phyloP scores from a whole-genome alignment of 2,888 invertebrate genomes.

The Orchesella flavescens region DNA sequence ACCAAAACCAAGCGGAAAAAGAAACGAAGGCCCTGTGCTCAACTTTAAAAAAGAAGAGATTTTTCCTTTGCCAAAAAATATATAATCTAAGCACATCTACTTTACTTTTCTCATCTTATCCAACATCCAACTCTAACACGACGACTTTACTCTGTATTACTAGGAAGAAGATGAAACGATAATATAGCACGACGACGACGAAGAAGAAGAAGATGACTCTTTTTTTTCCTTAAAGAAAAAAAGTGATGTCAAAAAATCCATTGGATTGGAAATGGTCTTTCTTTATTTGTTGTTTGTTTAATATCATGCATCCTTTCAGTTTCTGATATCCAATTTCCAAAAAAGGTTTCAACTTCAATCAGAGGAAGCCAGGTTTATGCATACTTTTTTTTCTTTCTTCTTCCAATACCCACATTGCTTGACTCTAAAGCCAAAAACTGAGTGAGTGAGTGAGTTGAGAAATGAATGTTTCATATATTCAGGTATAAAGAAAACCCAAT shows the following conservation, averaged over 20 bases:
- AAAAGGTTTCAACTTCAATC: slow-evolving; percentile 72
- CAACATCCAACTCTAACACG: too few species aligned
- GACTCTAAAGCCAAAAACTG: background rate
- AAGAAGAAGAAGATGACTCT: slow-evolving; percentile 18
- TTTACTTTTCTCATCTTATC: slow-evolving; percentile 31
- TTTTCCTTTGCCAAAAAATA: slow-evolving; percentile 6
- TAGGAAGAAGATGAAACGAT: slow-evolving; percentile 8
- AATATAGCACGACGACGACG: slow-evolving; percentile 5
- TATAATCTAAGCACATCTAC: slow-evolving; percentile 32
- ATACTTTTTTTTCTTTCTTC: slow-evolving; percentile 34
- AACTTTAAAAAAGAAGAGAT: slow-evolving; percentile 25
- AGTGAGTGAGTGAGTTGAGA: background rate
- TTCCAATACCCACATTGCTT: background rate
- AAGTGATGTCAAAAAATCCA: slow-evolving; percentile 68
- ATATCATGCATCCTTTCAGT: slow-evolving; percentile 69
- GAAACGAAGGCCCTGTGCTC: background rate
- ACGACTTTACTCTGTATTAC: background rate
- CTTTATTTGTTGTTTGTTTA: slow-evolving; percentile 71
- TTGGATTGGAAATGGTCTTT: slow-evolving; percentile 62
- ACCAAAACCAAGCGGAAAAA: background rate
- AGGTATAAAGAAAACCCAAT: background rate
- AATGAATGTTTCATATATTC: background rate
- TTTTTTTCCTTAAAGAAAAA: slow-evolving; percentile 28
- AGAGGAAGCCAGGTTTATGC: slow-evolving; percentile 58
- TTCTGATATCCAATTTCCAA: slow-evolving; percentile 71